Evolutionary conservation across 2,888 invertebrate species (phyloP).

Genomic region (Volucella inflata): DNA sequence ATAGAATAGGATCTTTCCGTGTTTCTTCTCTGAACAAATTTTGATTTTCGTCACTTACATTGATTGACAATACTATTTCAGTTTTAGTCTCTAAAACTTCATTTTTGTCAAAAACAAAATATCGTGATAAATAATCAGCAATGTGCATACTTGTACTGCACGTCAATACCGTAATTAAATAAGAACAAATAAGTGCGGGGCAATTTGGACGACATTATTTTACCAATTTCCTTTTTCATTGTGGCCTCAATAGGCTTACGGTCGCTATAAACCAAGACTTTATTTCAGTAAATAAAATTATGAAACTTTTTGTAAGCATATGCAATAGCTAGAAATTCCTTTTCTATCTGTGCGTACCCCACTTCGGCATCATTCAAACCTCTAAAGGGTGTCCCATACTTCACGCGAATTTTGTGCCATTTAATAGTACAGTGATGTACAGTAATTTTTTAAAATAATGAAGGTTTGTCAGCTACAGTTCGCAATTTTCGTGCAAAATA

Average conservation of each 20-base stretch:
- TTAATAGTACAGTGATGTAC: no score
- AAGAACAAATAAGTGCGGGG: slow-evolving; percentile 18
- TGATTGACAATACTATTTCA: slow-evolving; percentile 24
- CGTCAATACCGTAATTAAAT: slow-evolving; percentile 15
- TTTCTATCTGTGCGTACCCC: neutral
- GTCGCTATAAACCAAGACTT: slow-evolving; percentile 19
- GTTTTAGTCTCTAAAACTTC: slow-evolving; percentile 5
- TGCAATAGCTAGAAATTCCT: no score
- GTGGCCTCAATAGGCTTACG: slow-evolving; percentile 6
- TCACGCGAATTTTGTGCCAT: no score
- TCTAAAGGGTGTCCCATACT: no score
- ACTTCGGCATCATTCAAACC: no score
- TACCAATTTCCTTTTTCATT: slow-evolving; percentile 28
- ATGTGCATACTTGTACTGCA: slow-evolving; percentile 3
- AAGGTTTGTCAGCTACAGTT: no score
- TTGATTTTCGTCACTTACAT: slow-evolving; percentile 19
- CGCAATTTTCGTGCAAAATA: no score
- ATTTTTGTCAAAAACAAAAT: slow-evolving; percentile 24
- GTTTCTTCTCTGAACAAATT: slow-evolving; percentile 8
- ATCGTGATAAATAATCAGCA: slow-evolving; percentile 4
- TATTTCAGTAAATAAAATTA: slow-evolving; percentile 15
- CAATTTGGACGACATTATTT: slow-evolving; percentile 20
- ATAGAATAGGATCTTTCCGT: slow-evolving; percentile 26
- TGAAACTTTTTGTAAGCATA: slow-evolving; percentile 5
- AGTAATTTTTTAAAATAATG: no score